Evolutionary conservation across 2,113 vertebrate genomes (phyloP).

Genomic region (Sciurus niger): DNA sequence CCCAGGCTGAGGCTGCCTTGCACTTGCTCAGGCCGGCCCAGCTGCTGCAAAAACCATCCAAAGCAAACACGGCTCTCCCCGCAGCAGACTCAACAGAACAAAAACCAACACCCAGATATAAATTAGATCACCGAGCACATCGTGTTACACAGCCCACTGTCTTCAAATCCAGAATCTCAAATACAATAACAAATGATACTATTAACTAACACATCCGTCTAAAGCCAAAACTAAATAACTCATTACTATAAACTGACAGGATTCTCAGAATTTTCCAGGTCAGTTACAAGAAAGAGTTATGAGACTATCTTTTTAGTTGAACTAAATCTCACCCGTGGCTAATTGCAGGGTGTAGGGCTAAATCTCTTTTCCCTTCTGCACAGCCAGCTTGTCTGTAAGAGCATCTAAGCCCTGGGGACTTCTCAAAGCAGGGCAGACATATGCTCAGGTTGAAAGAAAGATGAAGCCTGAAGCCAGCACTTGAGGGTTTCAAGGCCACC

Average conservation of each 20-base stretch:
- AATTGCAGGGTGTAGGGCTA: not conserved
- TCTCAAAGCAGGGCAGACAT: not conserved
- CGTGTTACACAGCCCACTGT: conserved; percentile 67
- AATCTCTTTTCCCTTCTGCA: conserved; percentile 28
- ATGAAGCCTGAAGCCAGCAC: not conserved
- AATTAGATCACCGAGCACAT: conserved; percentile 62
- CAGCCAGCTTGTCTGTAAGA: not conserved
- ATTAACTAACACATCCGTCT: not conserved
- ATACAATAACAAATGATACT: conserved; percentile 69
- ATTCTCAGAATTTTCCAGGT: conserved; percentile 75
- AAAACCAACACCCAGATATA: conserved; percentile 82
- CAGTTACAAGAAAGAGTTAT: conserved; percentile 67
- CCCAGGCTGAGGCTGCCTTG: not conserved
- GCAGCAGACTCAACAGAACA: conserved; percentile 80
- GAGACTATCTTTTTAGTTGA: conserved; percentile 49
- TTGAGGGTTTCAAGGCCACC: not conserved
- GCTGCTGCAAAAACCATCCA: conserved; percentile 69
- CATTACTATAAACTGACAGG: conserved; percentile 10
- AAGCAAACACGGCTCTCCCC: conserved; percentile 71
- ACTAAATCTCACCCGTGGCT: conserved; percentile 68
- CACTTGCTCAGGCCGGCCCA: conserved; percentile 44
- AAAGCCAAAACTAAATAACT: conserved; percentile 72
- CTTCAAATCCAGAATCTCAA: conserved; percentile 63
- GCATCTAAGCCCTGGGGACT: not conserved
- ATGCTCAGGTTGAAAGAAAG: not conserved